phyloP scores from a whole-genome alignment of 2,113 vertebrate species.

The Toxostoma redivivum region DNA sequence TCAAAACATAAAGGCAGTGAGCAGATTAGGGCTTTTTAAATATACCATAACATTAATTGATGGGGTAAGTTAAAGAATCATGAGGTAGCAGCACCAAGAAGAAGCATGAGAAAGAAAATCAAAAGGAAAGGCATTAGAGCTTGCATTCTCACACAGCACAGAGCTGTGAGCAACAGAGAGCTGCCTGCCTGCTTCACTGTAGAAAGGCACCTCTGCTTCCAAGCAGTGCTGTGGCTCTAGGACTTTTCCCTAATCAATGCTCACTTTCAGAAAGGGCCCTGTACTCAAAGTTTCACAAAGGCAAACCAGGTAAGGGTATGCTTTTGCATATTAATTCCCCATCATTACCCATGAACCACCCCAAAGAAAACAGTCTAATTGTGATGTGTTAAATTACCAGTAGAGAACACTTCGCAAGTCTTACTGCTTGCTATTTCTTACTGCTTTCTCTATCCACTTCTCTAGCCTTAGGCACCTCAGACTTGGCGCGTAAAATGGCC shows the following conservation, averaged over 20 bases:
- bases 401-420: not conserved
- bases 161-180: not conserved
- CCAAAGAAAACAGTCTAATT: conserved; percentile 7
- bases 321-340: not conserved
- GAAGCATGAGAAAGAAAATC: not conserved
- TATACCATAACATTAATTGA: not conserved
- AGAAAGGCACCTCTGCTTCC: not conserved
- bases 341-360: conserved; percentile 1
- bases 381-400: not conserved
- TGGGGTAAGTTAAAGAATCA: not conserved
- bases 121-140: not conserved
- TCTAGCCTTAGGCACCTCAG: not conserved
- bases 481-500: not conserved
- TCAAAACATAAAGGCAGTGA: not conserved
- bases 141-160: not conserved
- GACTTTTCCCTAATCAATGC: not conserved
- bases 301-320: not conserved
- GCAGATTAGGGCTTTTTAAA: not conserved
- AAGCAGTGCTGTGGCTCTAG: not conserved
- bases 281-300: not conserved
- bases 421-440: not conserved
- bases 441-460: not conserved
- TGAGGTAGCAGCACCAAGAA: not conserved
- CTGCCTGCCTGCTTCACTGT: not conserved
- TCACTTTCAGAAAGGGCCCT: not conserved